Evolutionary conservation across 2,888 invertebrate genomes (phyloP), one percentile per base, ranked within the genome.

Genomic region (Oligia latruncula): DNA sequence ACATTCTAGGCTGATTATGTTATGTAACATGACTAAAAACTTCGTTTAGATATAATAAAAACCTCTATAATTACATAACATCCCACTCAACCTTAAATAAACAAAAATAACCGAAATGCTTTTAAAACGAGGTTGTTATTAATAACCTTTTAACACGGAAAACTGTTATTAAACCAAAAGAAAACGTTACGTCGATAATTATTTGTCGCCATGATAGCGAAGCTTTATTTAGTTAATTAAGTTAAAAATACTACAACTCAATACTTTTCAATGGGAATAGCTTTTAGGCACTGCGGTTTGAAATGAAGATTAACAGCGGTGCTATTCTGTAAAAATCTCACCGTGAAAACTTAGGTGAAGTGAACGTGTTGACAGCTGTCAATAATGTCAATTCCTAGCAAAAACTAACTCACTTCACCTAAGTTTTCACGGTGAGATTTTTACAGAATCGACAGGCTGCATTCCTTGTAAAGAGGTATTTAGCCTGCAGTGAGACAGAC

Each of bases 121-220:
- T 87, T 83, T 80, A 80, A 88, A 88, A 89, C 71, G 80, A 84
- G 88, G 65, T 58, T 78, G 43, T 81, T 84, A 89, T 89, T 83
- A 90, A 90, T 86, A 86, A 79, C 83, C 58, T 62, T 72, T 81
- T 74, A 74, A 74, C 89, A 89, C 88, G 89, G 74, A 81, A 89
- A 82, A 65, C 55, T 29, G 84, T 86, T 88, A 87, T 90, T 84
- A 84, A 86, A 89, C 74, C 71, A 80, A 74, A 87, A 83, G 71
- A 71, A 87, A 81, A 81, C 70, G 68, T 80, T 80, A 88, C 75
- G 74, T 77, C 74, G 86, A 90, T 87, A 74, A 75, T 82, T 83
- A 79, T 82, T 83, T 71, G 76, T 80, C 74, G 75, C 52, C 73
- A 35, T 82, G 78, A 88, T 82, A 82, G 64, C 78, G 43, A 46